Evolutionary conservation across 2,888 invertebrate genomes (phyloP).

Genomic region (Patella caerulea): DNA sequence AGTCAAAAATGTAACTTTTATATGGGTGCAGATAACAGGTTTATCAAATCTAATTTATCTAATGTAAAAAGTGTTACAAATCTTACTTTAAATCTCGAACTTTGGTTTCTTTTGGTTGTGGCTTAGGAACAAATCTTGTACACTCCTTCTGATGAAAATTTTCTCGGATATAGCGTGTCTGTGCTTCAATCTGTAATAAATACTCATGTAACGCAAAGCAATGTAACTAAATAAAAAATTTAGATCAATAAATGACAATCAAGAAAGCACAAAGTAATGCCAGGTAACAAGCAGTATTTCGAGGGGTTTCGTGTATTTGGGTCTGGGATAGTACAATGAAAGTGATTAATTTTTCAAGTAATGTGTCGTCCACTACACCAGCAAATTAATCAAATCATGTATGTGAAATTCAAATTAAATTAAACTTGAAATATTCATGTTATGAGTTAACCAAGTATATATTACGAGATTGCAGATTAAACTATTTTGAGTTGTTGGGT

Average conservation of each 20-base stretch:
- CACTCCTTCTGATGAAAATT: slow-evolving; percentile 58
- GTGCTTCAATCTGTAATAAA: slow-evolving; percentile 26
- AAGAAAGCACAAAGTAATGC: background rate
- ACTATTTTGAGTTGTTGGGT: too few relatives aligned
- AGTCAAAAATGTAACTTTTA: background rate
- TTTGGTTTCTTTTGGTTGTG: slow-evolving; percentile 43
- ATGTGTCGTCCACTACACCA: too few relatives aligned
- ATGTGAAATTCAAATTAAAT: too few relatives aligned
- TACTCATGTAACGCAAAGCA: background rate
- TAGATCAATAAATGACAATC: slow-evolving; percentile 1
- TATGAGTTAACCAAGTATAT: too few relatives aligned
- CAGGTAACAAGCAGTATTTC: too few relatives aligned
- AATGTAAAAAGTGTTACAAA: background rate
- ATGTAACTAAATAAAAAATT: background rate
- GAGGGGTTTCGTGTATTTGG: too few relatives aligned
- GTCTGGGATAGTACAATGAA: too few relatives aligned
- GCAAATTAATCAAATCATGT: too few relatives aligned
- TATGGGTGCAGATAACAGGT: background rate
- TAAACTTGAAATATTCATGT: too few relatives aligned
- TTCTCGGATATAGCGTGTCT: slow-evolving; percentile 40
- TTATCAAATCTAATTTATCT: slow-evolving; percentile 10
- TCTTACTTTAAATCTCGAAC: slow-evolving; percentile 50
- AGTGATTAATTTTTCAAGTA: too few relatives aligned
- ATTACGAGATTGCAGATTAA: too few relatives aligned
- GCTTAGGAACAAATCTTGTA: slow-evolving; percentile 51